Conservation (phyloP, 1,140 invertebrate species). For the Nylanderia fulva region DNA sequence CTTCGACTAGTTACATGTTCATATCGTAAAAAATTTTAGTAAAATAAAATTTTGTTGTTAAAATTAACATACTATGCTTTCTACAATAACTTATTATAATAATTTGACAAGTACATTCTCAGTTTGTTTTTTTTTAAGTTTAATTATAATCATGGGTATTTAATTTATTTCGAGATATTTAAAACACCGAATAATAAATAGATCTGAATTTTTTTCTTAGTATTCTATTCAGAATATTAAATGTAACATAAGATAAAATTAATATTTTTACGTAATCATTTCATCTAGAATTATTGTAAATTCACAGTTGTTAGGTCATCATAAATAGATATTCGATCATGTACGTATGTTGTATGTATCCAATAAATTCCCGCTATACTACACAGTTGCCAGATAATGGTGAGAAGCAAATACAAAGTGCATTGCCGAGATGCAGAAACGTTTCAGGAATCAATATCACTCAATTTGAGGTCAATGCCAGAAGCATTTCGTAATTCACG, state of each 20-base stretch:
- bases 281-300: too few species aligned
- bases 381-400: not conserved
- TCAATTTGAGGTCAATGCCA: constrained; percentile 21
- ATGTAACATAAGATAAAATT: too few species aligned
- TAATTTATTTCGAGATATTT: too few species aligned
- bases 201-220: too few species aligned
- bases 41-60: not conserved
- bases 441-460: not conserved
- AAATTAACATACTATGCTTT: not conserved
- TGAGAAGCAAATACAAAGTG: not conserved
- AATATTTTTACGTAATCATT: too few species aligned
- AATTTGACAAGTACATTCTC: not conserved
- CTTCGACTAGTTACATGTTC: not conserved
- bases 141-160: too few species aligned
- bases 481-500: constrained; percentile 65
- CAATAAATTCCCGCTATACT: too few species aligned
- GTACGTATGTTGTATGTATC: too few species aligned
- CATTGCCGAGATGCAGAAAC: not conserved
- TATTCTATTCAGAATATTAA: too few species aligned
- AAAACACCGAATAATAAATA: too few species aligned
- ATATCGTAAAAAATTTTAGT: not conserved
- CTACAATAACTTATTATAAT: not conserved
- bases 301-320: too few species aligned
- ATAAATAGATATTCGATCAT: too few species aligned
- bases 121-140: not conserved